Base-by-base conservation (phyloP, 2,113 vertebrate species). In the Nicator chloris region DNA sequence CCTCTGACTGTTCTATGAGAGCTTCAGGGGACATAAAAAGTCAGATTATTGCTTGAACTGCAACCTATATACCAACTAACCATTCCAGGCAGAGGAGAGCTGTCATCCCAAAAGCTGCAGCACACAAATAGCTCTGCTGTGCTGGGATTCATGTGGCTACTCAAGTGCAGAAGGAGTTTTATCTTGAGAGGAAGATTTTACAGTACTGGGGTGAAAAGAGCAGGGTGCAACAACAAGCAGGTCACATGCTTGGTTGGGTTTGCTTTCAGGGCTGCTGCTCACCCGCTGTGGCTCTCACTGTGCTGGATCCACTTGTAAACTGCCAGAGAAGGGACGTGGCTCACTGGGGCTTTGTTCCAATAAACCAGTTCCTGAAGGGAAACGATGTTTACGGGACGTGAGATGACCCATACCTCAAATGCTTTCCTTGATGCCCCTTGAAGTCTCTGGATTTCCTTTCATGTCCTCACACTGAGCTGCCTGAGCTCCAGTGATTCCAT, bases 341-440 rank as follows among this genome's bases (percentile, higher is more conserved):
- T 75, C 53, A 11, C 26, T 15, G 35, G 30, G n/a, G 40, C 77
- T 79, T 64, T 84, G 70, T 42, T 82, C 80, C 3, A 64, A 44
- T 77, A 63, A 86, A 45, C 2, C 56, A 80, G 66, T 70, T 93
- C 82, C 93, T 88, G 95, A 80, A 88, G 71, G 95, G 88, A 93
- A 94, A 1, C 0, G 15, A 4, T 80, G 92, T 90, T 92, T 83
- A 59, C 54, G 80, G 88, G 82, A 92, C 3, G 2, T 33, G 50
- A 66, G 8, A 9, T 51, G 87, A 66, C 49, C 77, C 45, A 26
- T 28, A 42, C 54, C 87, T 54, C 47, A 53, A 85, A 63, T 7
- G 37, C 65, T 85, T 85, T 85, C 63, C 42, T 87, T 60, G 40
- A 85, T 90, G 75, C 28, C 45, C 82, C 82, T 96, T 82, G 68